Percentiles rank a stretch among this genome's conserved stretches.
Evolutionary conservation across 2,797 vertebrate species (phyloP).

Genomic region (Acestrorhynchus altus): DNA sequence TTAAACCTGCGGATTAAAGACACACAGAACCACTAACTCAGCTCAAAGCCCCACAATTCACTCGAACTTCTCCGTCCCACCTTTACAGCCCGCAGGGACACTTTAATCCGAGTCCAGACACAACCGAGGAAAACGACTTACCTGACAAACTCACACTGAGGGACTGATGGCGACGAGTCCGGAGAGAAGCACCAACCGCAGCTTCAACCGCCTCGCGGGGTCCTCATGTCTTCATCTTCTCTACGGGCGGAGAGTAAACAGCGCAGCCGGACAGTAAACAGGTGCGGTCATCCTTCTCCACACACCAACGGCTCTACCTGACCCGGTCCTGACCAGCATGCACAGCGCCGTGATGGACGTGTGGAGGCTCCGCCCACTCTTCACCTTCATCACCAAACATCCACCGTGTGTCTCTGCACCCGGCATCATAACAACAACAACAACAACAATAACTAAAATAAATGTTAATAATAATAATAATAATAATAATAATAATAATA

Average conservation of each 20-base stretch:
- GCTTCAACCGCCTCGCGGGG: neutral
- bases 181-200: neutral
- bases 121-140: neutral
- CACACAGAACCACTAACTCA: no score
- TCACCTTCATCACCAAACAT: conserved; percentile 23
- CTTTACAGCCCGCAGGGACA: no score
- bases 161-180: neutral
- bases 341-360: conserved; percentile 60
- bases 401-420: no score
- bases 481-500: no score
- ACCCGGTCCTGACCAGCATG: conserved; percentile 69
- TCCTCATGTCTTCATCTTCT: conserved; percentile 11
- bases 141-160: conserved; percentile 9
- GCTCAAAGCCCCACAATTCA: no score
- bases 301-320: conserved; percentile 72
- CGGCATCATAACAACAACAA: no score
- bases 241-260: neutral
- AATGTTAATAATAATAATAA: no score
- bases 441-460: no score
- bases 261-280: neutral
- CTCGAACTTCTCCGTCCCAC: no score
- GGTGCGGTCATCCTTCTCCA: conserved; percentile 66
- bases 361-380: conserved; percentile 2
- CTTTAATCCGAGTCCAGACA: no score
- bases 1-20: no score